phyloP scores from a whole-genome alignment of 64 coral and sea anemone species.

The Exaiptasia diaphana region DNA sequence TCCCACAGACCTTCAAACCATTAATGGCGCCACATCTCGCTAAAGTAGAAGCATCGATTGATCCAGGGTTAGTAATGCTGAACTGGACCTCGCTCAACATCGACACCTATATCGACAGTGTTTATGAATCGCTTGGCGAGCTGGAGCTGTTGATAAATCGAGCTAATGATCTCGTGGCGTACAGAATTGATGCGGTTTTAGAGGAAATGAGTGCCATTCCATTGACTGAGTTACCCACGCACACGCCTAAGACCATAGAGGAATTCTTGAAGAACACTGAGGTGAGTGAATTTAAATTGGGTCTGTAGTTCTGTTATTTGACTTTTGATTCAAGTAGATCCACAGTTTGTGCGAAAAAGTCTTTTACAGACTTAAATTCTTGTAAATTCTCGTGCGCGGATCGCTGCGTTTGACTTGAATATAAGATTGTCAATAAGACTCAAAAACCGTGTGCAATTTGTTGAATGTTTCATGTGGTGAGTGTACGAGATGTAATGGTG shows the following conservation, averaged over 20 bases:
- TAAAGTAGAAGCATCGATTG: constrained; percentile 89
- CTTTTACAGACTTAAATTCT: no score
- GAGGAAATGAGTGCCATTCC: constrained; percentile 82
- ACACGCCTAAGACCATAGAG: constrained; percentile 81
- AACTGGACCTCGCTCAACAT: constrained; percentile 99
- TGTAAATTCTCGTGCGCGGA: no score
- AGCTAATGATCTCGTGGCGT: constrained; percentile 87
- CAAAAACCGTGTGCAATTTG: no score
- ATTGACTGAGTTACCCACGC: constrained; percentile 75
- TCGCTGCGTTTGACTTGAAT: no score
- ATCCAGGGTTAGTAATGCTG: constrained; percentile 88
- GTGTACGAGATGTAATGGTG: no score
- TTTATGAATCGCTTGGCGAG: constrained; percentile 78
- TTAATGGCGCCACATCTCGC: constrained; percentile 91
- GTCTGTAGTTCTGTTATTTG: not conserved
- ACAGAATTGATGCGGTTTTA: constrained; percentile 92
- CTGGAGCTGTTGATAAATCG: constrained; percentile 87
- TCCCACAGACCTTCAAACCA: constrained; percentile 79
- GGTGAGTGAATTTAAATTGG: constrained; percentile 43
- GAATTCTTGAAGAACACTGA: constrained; percentile 93
- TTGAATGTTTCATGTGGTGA: no score
- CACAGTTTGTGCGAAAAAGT: no score
- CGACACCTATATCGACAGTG: constrained; percentile 73
- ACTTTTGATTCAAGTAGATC: not conserved
- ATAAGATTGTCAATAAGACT: no score